These are phyloP conservation scores for Struthidea cinerea DNA, from an alignment of 2,113 vertebrate genomes.

Conservation along the genomic window DNA sequence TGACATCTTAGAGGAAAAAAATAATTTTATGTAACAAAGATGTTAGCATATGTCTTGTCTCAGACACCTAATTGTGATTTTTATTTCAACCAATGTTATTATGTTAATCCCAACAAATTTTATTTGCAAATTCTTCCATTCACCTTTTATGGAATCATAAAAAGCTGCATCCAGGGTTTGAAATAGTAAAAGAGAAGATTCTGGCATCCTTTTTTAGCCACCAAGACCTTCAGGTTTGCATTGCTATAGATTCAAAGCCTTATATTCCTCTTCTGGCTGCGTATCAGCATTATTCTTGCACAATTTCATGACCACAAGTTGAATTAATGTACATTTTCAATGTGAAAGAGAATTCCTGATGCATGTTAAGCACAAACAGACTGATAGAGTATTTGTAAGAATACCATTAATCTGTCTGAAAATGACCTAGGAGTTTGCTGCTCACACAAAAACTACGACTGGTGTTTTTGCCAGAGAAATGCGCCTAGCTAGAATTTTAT, in stretches of 20 bases:
- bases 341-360: neutral
- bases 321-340: neutral
- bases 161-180: neutral
- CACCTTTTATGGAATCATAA: neutral
- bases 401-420: constrained; percentile 9
- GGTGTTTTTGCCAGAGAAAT: neutral
- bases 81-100: neutral
- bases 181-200: neutral
- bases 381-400: neutral
- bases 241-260: neutral
- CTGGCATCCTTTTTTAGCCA: neutral
- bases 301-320: neutral
- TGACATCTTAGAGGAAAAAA: neutral
- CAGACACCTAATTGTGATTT: neutral
- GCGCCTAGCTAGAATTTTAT: neutral
- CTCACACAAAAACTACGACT: neutral
- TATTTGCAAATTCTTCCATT: neutral
- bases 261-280: neutral
- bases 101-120: neutral
- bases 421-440: neutral
- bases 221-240: neutral
- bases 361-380: constrained; percentile 7
- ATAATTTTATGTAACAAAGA: neutral
- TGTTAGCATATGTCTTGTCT: neutral
- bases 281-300: neutral